Evolutionary conservation across 2,888 invertebrate genomes (phyloP), one percentile per base, ranked within the genome.

Genomic region (Lasioglossum calceatum): DNA sequence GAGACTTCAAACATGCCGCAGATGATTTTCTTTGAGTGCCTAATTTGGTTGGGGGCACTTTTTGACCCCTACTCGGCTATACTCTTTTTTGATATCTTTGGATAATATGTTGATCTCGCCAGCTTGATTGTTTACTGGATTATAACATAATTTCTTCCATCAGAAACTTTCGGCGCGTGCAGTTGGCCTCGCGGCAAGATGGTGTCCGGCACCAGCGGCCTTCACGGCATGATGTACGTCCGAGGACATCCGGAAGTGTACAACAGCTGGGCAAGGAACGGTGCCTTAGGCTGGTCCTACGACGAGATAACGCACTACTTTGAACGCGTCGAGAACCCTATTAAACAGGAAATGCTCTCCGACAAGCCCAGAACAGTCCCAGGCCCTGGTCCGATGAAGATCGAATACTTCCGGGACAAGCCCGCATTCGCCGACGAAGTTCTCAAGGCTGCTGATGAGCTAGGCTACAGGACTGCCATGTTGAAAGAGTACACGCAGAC

Each of bases 211-310:
- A 96, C 96, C 0, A 96, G 96, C 39, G 96, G 96, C 1, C 95
- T 97, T 72, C 97, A 97, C 92, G 97, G 96, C 4, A 97, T 97
- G 96, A 95, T 97, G 91, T 97, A 97, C 92, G 95, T 96, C 0
- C 95, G 96, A 39, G 97, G 97, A 0, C 96, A 96, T 90, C 96
- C 95, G 0, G 94, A 94, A 23, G 96, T 97, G 81, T 97, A 96
- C 87, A 95, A 96, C 84, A 93, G 95, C 71, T 97, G 97, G 97
- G 95, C 96, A 70, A 93, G 94, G 0, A 92, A 93, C 32, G 96
- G 96, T 2, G 97, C 97, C 85, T 73, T 87, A 0, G 96, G 96
- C 7, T 97, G 97, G 97, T 96, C 96, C 10, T 97, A 97, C 93
- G 93, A 95, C 42, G 95, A 96, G 10, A 94, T 96, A 4, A 87